Evolutionary conservation across 2,113 vertebrate species (phyloP), one percentile per base, ranked within the genome.

Genomic region (Corythaixoides concolor): DNA sequence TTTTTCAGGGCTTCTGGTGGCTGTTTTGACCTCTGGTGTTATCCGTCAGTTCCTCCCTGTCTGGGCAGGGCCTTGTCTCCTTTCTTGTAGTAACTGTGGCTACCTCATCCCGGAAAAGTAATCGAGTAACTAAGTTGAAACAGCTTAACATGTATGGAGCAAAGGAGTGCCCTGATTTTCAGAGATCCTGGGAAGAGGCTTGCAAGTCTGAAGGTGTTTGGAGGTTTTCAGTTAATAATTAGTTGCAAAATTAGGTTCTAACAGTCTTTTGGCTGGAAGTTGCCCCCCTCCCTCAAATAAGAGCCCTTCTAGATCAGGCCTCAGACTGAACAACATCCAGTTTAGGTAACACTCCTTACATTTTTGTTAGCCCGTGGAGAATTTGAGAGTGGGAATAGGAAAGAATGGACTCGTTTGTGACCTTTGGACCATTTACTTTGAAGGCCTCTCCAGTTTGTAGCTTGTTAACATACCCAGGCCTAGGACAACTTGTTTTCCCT

Each of bases 281-380:
- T 63, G 41, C 52, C 26, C 11, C 43, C 6, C 2, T 74, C 49
- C 18, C 20, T 50, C 43, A 15, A 22, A 35, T 45, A 30, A 32
- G 3, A 37, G 16, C 28, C 85, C 26, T 77, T 23, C 74, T 18
- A 11, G 39, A 15, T 21, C 20, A 21, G 39, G 45, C 32, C 52
- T 55, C 26, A 26, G n/a, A 2, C 1, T 20, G 49, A 64, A 37
- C 67, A 33, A 10, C 37, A 26, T 7, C 55, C 5, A 3, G 22
- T 22, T 52, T 23, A 13, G 49, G 1, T 27, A 50, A 56, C 0
- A 6, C 21, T 55, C 27, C 32, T 23, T 33, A 2, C 0, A 2
- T 13, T 35, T 49, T 20, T 22, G 26, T 32, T 21, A 41, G 41
- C 30, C 15, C 35, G 27, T 14, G 41, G 15, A 15, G 37, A 41